A percentile compares a stretch with the other conserved stretches of the same genome.
Conservation (phyloP, 2,888 invertebrate genomes). For the Xylophagus ater region DNA sequence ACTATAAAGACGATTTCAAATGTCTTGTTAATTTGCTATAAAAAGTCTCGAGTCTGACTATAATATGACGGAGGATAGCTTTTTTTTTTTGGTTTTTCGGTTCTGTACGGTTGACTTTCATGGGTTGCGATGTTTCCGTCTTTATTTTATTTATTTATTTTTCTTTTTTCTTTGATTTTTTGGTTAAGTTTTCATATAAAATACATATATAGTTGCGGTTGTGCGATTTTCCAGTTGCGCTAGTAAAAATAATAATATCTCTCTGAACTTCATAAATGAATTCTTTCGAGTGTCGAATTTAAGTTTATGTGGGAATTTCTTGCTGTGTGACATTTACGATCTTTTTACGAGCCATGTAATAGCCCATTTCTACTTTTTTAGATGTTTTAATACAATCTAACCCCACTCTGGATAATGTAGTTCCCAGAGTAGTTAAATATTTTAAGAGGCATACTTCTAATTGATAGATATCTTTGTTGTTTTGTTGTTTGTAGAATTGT, state of each 20-base stretch:
- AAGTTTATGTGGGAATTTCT: constrained; percentile 18
- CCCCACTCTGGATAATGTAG: too few species aligned
- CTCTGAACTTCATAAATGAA: too few species aligned
- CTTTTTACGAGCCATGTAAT: constrained; percentile 18
- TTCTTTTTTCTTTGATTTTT: too few species aligned
- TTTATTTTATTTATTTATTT: too few species aligned
- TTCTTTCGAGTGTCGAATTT: constrained; percentile 17
- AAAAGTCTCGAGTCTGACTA: constrained; percentile 13
- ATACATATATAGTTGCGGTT: neutral
- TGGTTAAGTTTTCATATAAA: too few species aligned
- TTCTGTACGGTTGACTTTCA: constrained; percentile 1
- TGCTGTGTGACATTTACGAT: constrained; percentile 17
- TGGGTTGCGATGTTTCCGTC: neutral
- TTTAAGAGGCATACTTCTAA: too few species aligned
- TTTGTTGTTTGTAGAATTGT: too few species aligned
- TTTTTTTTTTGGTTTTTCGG: constrained; percentile 7
- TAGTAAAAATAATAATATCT: neutral
- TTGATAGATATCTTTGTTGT: too few species aligned
- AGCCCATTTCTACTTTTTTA: constrained; percentile 15
- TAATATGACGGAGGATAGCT: constrained; percentile 1
- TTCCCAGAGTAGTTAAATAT: too few species aligned
- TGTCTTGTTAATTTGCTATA: constrained; percentile 21
- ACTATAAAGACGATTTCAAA: constrained; percentile 21
- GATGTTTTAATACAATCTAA: constrained; percentile 10
- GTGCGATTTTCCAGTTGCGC: neutral